Evolutionary conservation across 1,140 invertebrate genomes (phyloP), one percentile per base, ranked within the genome.

Genomic region (Trissolcus basalis): DNA sequence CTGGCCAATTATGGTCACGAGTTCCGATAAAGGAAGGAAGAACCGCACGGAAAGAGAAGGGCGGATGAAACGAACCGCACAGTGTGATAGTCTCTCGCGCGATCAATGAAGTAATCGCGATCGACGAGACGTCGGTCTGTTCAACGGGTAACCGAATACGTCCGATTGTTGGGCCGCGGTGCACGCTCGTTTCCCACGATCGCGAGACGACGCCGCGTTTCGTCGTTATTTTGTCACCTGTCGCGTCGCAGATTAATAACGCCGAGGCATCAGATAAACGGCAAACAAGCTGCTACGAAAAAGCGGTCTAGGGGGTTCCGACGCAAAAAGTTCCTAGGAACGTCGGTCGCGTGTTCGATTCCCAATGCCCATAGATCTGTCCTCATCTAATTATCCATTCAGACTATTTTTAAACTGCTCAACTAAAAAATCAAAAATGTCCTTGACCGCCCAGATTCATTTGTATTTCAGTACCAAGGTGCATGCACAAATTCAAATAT

Each of bases 81-180:
- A 61, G 70, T 61, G 70, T 50, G 71, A 74, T 69, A 50, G 47
- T 13, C 14, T 39, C 63, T 60, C 35, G 64, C 64, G 51, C 65
- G 65, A 60, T 76, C 72, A 69, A 76, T 76, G 72, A 76, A 69
- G 72, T 76, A 69, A 76, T 76, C 72, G 65, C 65, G 72, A 76
- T 76, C 72, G 60, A 64, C 50, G 45, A n/a, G 51, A 69, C 71
- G 33, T 65, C 64, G 53, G 56, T 49, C 59, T 64, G 53, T 64
- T 65, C n/a, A 39, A 59, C 59, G 64, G 19, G 48, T 59, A 64
- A 76, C 71, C 64, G 72, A 69, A 69, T 76, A 76, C 59, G 60
- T 69, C 48, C 72, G 59, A 69, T 76, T 76, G 65, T 76, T 69
- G 13, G 54, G 14, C 2, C 39, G 44, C 56, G 39, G 27, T 39